phyloP scores from a whole-genome alignment of 2,888 invertebrate species.

The Sialis fuliginosa region DNA sequence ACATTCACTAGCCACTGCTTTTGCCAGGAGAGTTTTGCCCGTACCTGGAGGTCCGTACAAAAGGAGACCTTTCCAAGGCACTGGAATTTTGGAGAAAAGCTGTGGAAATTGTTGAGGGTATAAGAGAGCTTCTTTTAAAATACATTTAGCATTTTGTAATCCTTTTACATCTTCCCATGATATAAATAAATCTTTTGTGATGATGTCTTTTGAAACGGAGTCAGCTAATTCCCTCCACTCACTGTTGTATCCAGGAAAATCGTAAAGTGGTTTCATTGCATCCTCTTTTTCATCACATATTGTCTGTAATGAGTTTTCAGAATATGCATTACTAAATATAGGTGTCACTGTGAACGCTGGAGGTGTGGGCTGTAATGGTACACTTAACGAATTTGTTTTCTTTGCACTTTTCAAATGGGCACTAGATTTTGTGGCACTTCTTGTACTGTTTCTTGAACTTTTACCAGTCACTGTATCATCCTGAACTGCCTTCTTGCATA shows the following conservation, averaged over 20 bases:
- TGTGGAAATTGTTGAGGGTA: slow-evolving; percentile 61
- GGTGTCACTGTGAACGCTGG: slow-evolving; percentile 13
- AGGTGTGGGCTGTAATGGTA: slow-evolving; percentile 3
- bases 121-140: slow-evolving; percentile 73
- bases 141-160: slow-evolving; percentile 50
- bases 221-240: slow-evolving; percentile 51
- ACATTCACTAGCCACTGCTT: slow-evolving; percentile 71
- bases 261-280: slow-evolving; percentile 12
- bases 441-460: slow-evolving; percentile 8
- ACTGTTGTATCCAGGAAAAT: slow-evolving; percentile 22
- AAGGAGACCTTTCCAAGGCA: slow-evolving; percentile 63
- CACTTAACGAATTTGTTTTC: background rate
- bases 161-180: slow-evolving; percentile 72
- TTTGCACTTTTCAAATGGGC: slow-evolving; percentile 1
- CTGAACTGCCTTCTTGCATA: slow-evolving; percentile 36
- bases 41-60: slow-evolving; percentile 66
- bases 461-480: slow-evolving; percentile 8
- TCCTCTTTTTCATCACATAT: background rate
- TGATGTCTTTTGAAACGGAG: slow-evolving; percentile 40
- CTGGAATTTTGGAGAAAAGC: slow-evolving; percentile 44
- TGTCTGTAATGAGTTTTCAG: slow-evolving; percentile 10
- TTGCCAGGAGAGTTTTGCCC: slow-evolving; percentile 80
- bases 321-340: background rate
- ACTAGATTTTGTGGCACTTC: slow-evolving; percentile 9
- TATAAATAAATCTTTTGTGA: slow-evolving; percentile 42